A percentile compares a stretch with the other conserved stretches of the same genome.
These are phyloP conservation scores for Triplophysa rosa DNA, from an alignment of 2,113 vertebrate species.

Conservation along the genomic window DNA sequence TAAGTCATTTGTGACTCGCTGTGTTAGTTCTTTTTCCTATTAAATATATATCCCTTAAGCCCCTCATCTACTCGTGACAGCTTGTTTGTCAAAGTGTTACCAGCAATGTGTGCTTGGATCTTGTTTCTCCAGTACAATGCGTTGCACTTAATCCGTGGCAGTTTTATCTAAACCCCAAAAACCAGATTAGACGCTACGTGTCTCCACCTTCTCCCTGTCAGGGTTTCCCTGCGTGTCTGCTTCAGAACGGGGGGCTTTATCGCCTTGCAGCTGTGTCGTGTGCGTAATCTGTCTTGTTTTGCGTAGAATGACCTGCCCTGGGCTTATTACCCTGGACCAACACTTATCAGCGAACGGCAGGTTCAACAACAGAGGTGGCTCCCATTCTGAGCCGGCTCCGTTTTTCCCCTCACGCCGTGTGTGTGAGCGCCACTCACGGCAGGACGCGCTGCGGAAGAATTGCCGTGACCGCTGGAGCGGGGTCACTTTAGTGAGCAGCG, in stretches of 20 bases:
- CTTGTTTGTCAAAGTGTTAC: neutral
- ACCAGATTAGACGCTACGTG: neutral
- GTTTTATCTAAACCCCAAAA: slow-evolving; percentile 10
- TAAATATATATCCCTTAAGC: slow-evolving; percentile 12
- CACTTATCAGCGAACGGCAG: slow-evolving; percentile 30
- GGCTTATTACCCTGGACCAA: slow-evolving; percentile 24
- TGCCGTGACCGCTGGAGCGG: slow-evolving; percentile 24
- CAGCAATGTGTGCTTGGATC: neutral
- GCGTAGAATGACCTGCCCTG: neutral
- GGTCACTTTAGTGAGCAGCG: slow-evolving; percentile 39
- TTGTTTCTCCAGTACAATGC: slow-evolving; percentile 6
- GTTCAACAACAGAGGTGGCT: slow-evolving; percentile 12
- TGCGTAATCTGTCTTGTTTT: neutral
- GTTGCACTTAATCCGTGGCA: neutral
- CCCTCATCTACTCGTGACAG: neutral
- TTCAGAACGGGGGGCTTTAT: slow-evolving; percentile 16
- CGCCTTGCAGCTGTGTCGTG: neutral
- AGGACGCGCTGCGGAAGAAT: slow-evolving; percentile 33
- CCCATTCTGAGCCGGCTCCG: neutral
- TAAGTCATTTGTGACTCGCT: slow-evolving; percentile 25
- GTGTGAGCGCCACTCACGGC: slow-evolving; percentile 3
- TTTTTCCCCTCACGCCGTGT: neutral
- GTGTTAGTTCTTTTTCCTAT: slow-evolving; percentile 21
- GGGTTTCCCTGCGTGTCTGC: neutral
- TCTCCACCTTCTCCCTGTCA: slow-evolving; percentile 6